A percentile compares a stretch with the other conserved stretches of the same genome.
These are phyloP conservation scores for Heliconius hewitsoni DNA, from an alignment of 1,140 invertebrate genomes.

Conservation along the genomic window DNA sequence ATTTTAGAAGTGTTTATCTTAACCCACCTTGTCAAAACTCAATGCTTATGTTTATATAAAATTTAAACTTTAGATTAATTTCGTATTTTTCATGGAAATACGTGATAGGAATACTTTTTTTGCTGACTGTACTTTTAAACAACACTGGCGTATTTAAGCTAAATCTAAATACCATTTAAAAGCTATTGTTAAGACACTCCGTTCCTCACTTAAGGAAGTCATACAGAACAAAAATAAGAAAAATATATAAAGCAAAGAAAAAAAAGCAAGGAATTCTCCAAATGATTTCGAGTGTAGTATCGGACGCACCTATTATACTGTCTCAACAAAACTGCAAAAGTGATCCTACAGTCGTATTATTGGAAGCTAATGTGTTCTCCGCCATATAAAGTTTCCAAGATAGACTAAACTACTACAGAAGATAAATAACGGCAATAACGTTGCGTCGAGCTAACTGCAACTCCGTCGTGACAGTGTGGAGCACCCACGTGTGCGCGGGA, in stretches of 20 bases:
- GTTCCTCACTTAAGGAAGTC: no score
- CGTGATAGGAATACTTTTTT: no score
- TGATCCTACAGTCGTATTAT: background rate
- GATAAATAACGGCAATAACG: background rate
- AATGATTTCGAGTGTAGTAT: background rate
- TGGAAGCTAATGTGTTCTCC: background rate
- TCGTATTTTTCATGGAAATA: no score
- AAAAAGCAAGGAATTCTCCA: background rate
- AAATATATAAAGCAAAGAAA: background rate
- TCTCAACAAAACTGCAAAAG: background rate
- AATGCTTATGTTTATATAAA: no score
- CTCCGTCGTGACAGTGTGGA: background rate
- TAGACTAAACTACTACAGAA: background rate
- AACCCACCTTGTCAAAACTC: no score
- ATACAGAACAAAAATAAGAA: background rate
- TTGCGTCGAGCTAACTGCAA: background rate
- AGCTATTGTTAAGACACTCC: no score
- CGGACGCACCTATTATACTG: background rate
- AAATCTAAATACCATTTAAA: no score
- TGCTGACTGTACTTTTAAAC: no score
- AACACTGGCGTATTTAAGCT: no score
- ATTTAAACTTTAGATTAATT: no score
- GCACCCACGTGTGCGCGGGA: background rate
- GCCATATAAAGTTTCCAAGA: conserved; percentile 1
- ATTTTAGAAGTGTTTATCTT: no score